phyloP scores from a whole-genome alignment of 2,888 invertebrate species.

The Macaria notata region DNA sequence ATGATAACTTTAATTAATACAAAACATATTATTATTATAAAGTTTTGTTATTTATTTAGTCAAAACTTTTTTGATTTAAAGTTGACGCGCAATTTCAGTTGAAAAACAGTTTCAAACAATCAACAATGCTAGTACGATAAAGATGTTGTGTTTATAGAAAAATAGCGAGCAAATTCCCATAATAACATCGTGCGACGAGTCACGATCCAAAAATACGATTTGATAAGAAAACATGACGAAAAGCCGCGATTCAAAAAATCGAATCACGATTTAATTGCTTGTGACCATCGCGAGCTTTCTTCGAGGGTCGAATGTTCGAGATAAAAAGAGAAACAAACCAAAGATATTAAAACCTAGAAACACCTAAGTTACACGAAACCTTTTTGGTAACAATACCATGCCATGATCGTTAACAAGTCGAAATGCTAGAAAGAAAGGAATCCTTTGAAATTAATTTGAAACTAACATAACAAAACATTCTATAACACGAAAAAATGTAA shows the following conservation, averaged over 20 bases:
- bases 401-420: too few species aligned
- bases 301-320: constrained; percentile 35
- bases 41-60: too few species aligned
- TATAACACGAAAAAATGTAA: too few species aligned
- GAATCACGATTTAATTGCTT: constrained; percentile 55
- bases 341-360: constrained; percentile 15
- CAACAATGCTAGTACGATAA: background rate
- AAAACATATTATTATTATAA: too few species aligned
- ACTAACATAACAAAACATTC: too few species aligned
- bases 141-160: constrained; percentile 10
- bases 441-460: too few species aligned
- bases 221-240: constrained; percentile 35
- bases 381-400: too few species aligned
- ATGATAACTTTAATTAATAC: too few species aligned
- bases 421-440: too few species aligned
- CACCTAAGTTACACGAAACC: background rate
- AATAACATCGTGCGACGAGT: constrained; percentile 41
- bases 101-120: too few species aligned
- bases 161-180: constrained; percentile 20
- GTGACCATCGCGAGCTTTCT: constrained; percentile 57
- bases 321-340: constrained; percentile 39
- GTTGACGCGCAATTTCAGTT: too few species aligned
- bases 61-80: too few species aligned
- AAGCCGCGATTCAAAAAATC: constrained; percentile 41
- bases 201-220: constrained; percentile 41